Conservation (phyloP, 2,113 vertebrate genomes). For the Ailuropoda melanoleuca region DNA sequence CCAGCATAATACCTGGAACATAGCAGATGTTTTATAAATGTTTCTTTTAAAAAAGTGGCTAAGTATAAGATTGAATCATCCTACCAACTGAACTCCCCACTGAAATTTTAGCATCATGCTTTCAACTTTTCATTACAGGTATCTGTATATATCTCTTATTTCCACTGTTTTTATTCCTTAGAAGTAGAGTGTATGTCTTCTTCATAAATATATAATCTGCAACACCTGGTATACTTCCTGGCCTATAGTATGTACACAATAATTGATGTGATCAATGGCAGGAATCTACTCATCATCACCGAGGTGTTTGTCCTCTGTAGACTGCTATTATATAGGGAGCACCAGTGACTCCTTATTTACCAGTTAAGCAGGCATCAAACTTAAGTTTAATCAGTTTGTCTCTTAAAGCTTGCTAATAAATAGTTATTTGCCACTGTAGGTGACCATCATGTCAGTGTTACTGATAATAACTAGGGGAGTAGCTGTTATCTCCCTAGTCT, state of each 20-base stretch:
- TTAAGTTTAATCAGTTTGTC: background rate
- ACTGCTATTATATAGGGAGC: background rate
- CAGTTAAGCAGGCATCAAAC: background rate
- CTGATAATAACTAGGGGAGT: background rate
- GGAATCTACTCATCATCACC: background rate
- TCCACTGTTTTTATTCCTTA: background rate
- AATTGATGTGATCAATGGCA: background rate
- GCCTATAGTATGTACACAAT: background rate
- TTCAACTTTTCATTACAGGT: background rate
- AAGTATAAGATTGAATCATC: background rate
- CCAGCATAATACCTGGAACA: background rate
- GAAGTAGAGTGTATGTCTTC: background rate
- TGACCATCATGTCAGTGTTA: background rate
- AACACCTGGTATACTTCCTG: background rate
- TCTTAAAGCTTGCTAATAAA: background rate
- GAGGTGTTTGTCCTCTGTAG: background rate
- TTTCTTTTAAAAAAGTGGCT: background rate
- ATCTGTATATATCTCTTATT: background rate
- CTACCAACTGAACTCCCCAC: background rate
- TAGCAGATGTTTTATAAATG: background rate
- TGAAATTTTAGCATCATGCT: background rate
- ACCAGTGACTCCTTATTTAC: background rate
- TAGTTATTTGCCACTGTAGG: background rate
- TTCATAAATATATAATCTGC: background rate
- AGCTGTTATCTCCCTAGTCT: background rate